Conservation (phyloP, 2,113 vertebrate genomes). For the Mohoua ochrocephala region DNA sequence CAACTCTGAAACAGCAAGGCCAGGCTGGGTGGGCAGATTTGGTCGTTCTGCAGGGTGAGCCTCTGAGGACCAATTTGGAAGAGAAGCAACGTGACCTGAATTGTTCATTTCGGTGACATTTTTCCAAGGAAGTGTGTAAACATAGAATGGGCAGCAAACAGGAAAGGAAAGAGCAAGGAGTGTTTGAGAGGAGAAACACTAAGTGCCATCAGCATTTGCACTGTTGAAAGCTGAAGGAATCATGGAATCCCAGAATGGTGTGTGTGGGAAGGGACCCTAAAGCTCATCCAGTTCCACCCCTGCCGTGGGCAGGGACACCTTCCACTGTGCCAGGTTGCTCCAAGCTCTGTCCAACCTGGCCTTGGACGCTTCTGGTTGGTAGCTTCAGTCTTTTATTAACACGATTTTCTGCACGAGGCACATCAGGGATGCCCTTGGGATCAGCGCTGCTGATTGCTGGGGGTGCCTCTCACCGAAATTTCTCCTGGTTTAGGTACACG, state of each 20-base stretch:
- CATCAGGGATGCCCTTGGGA: background rate
- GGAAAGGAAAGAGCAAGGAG: background rate
- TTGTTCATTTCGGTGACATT: background rate
- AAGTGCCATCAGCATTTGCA: background rate
- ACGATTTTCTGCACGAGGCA: background rate
- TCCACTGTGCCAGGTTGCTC: background rate
- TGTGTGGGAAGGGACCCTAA: background rate
- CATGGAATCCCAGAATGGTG: background rate
- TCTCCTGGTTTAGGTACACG: slow-evolving; percentile 72
- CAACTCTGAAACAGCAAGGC: background rate
- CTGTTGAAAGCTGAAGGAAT: background rate
- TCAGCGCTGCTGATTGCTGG: fast-evolving
- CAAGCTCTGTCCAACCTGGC: background rate
- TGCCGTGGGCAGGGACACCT: background rate
- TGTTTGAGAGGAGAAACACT: background rate
- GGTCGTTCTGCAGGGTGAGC: background rate
- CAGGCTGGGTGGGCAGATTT: fast-evolving
- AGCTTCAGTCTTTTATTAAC: background rate
- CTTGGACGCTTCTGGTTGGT: background rate
- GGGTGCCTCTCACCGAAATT: background rate
- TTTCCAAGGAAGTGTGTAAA: background rate
- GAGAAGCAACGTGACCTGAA: background rate
- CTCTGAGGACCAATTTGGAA: background rate
- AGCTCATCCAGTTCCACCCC: background rate
- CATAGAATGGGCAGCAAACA: background rate